Base-by-base conservation (phyloP, 2,113 vertebrate genomes). In the Prunella fulvescens region DNA sequence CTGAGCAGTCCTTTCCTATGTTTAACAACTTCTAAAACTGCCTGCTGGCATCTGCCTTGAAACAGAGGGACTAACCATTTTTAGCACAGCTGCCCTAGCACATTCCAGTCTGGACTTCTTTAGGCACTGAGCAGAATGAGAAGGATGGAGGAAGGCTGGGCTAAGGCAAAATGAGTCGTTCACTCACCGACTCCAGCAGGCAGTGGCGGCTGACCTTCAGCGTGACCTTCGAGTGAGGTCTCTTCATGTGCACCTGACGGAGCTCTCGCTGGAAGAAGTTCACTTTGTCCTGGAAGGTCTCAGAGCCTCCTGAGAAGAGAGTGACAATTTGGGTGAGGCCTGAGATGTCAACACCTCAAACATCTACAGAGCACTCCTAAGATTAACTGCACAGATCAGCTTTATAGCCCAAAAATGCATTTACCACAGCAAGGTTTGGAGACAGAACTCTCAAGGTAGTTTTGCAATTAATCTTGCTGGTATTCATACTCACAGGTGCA, bases 231-330 rank as follows among this genome's bases (percentile, higher is more conserved):
- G 98, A 99, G 90, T 99, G 99, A 96, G 99, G 99, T 90, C 98
- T 99, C 96, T 99, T 99, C 93, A 99, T 98, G 66, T 99, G 99
- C 69, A 99, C 98, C 90, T 99, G 98, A 77, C 99, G 98, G 28
- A 99, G 98, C 97, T 99, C 99, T 83, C 99, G 98, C 90, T 99
- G 99, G 97, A 99, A 99, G 96, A 99, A 99, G 98, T 98, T 98
- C 88, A 99, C 99, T 96, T 99, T 99, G 96, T 99, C 99, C 97
- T 99, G 99, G 97, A 99, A 99, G 14, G 99, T 99, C 98, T 99
- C 99, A 1, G 99, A 99, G 95, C 99, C 99, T 87, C 99, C 99
- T 99, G 80, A 81, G 77, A 94, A 97, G 9, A 92, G 48, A 92
- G 48, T 10, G 62, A 92, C 45, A 88, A 33, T 61, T 64, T 58